Conservation (phyloP, 2,888 invertebrate genomes). For the Ischnura elegans region DNA sequence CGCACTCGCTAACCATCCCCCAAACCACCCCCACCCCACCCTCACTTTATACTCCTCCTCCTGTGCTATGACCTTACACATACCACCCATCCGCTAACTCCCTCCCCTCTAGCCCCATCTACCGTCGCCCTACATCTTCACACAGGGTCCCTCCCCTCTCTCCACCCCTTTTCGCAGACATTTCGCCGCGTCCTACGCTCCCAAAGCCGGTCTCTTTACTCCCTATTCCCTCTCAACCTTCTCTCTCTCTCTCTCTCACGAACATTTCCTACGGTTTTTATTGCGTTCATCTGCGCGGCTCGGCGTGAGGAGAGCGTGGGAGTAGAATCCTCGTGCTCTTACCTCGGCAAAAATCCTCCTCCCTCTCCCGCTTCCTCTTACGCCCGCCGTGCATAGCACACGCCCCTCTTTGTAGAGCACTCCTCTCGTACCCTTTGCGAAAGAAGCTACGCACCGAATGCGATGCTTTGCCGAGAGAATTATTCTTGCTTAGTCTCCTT, state of each 20-base stretch:
- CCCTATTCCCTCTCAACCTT: constrained; percentile 76
- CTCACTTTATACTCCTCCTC: constrained; percentile 23
- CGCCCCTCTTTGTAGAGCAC: too few relatives aligned
- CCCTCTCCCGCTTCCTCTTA: not conserved
- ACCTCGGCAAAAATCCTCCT: not conserved
- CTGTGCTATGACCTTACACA: constrained; percentile 5
- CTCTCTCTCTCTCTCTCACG: constrained; percentile 73
- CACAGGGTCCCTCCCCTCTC: constrained; percentile 71
- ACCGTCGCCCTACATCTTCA: constrained; percentile 62
- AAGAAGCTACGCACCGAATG: too few relatives aligned
- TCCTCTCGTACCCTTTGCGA: too few relatives aligned
- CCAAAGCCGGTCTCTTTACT: constrained; percentile 73
- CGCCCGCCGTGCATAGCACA: too few relatives aligned
- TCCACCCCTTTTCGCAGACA: too few relatives aligned
- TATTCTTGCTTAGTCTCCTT: too few relatives aligned
- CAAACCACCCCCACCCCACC: not conserved
- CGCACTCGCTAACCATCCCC: too few relatives aligned
- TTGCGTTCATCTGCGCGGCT: constrained; percentile 55
- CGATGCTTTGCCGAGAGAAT: too few relatives aligned
- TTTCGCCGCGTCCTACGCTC: constrained; percentile 70
- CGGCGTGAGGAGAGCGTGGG: not conserved
- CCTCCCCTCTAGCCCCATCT: constrained; percentile 72
- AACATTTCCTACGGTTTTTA: constrained; percentile 74
- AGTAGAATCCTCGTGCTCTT: not conserved
- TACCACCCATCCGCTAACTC: not conserved